phyloP scores from a whole-genome alignment of 1,140 invertebrate genomes.

The Brachionus angularis region DNA sequence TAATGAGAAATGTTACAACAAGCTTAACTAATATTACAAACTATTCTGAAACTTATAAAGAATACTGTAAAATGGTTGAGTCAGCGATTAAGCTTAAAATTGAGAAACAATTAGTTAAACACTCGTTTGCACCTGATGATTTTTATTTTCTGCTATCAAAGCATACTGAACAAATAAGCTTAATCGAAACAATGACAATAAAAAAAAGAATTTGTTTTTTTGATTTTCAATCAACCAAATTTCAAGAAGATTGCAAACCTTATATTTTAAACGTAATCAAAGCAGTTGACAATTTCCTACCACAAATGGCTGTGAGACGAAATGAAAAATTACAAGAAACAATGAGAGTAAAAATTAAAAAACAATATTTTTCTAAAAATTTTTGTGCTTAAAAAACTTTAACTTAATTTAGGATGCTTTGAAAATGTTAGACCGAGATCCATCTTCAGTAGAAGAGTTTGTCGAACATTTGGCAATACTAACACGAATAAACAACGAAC shows the following conservation, averaged over 20 bases:
- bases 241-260: conserved; percentile 51
- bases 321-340: conserved; percentile 56
- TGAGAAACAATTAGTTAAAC: conserved; percentile 50
- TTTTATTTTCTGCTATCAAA: conserved; percentile 53
- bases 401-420: conserved; percentile 49
- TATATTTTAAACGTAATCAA: conserved; percentile 50
- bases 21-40: conserved; percentile 51
- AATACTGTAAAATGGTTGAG: conserved; percentile 57
- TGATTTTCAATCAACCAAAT: conserved; percentile 49
- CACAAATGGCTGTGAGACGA: conserved; percentile 52
- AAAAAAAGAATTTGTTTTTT: conserved; percentile 50
- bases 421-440: conserved; percentile 53
- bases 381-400: neutral
- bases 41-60: conserved; percentile 51
- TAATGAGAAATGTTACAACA: conserved; percentile 50
- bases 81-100: conserved; percentile 51
- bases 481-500: conserved; percentile 52
- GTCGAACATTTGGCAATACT: conserved; percentile 57
- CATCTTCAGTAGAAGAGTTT: conserved; percentile 56
- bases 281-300: conserved; percentile 49
- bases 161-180: conserved; percentile 53
- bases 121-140: conserved; percentile 54
- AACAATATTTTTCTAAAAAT: too few relatives aligned
- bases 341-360: conserved; percentile 51
- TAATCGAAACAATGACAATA: conserved; percentile 7